Base-by-base conservation (phyloP, 1,140 invertebrate species). In the Dinoponera quadriceps region DNA sequence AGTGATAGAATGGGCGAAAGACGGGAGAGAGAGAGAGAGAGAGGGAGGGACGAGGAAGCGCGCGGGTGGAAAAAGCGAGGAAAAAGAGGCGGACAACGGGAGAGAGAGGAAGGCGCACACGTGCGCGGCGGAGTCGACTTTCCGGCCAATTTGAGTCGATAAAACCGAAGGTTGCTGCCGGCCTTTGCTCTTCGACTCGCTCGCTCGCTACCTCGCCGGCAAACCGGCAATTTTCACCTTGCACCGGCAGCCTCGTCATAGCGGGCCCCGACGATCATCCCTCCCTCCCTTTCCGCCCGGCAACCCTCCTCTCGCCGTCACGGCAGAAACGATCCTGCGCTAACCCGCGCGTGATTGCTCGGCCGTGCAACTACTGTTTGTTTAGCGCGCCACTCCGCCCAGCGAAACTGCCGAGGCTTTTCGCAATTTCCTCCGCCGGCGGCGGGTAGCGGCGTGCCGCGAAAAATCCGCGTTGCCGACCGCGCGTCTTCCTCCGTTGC, bases 221-320 rank as follows among this genome's bases (percentile, higher is more conserved):
- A 89, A 91, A 84, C 90, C 84, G 84, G 85, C 88, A 91, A 91
- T 91, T 91, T 91, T 91, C 90, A 91, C 90, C 90, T 90, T 72
- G 87, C 86, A 75, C 83, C 51, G 55, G 48, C 65, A 62, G 55
- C 38, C 68, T 62, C 49, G 33, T 51, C 78, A 83, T 85, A 77
- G 73, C 51, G 18, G 25, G 60, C 63, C 54, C 22, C 63, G 54
- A 55, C 89, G 48, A 89, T 90, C 85, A 84, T 86, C 80, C 29
- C 80, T 73, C 74, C 54, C 55, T 54, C 57, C 44, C 27, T 57
- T 51, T 16, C 25, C 55, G 38, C 38, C 38, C 38, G 4, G 4
- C 7, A 3, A 44, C 57, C 44, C 20, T 49, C 60, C n/a, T 20
- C 55, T 29, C 68, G 1, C 62, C 27, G 14, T 78, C 54, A 22